Evolutionary conservation across 1,140 invertebrate species (phyloP).

Genomic region (Bombus breviceps): DNA sequence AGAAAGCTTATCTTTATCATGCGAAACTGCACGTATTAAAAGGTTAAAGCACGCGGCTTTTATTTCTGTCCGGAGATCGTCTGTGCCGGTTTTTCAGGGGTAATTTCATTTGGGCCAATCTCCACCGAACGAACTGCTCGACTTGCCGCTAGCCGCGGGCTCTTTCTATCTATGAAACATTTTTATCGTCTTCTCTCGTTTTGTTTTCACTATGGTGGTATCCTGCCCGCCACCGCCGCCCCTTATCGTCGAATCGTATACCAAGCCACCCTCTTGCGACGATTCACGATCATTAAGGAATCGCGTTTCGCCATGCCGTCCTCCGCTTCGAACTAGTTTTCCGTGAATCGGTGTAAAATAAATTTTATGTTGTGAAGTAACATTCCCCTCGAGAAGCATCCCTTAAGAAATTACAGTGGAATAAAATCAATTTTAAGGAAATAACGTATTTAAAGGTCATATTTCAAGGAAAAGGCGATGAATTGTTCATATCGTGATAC

Average conservation of each 20-base stretch:
- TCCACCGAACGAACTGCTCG: conserved; percentile 32
- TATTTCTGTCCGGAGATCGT: conserved; percentile 18
- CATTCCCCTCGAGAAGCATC: not conserved
- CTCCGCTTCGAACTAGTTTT: not conserved
- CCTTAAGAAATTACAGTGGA: not conserved
- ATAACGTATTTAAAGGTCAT: not conserved
- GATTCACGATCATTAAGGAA: conserved; percentile 40
- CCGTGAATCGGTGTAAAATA: not conserved
- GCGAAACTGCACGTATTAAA: conserved; percentile 17
- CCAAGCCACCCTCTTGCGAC: conserved; percentile 37
- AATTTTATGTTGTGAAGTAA: not conserved
- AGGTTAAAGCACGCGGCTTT: conserved; percentile 23
- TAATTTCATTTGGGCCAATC: conserved; percentile 60
- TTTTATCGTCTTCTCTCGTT: conserved; percentile 61
- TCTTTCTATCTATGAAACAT: conserved; percentile 71
- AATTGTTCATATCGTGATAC: too few species aligned
- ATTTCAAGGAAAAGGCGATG: too few species aligned
- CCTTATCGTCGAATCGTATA: conserved; percentile 47
- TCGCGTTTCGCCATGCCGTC: not conserved
- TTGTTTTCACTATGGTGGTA: conserved; percentile 38
- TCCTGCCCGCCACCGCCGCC: not conserved
- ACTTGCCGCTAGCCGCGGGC: conserved; percentile 36
- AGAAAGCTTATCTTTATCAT: conserved; percentile 18
- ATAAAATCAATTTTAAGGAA: not conserved
- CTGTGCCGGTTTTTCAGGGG: conserved; percentile 22